These are phyloP conservation scores for Tympanuchus pallidicinctus DNA, from an alignment of 2,113 vertebrate species.

Conservation along the genomic window DNA sequence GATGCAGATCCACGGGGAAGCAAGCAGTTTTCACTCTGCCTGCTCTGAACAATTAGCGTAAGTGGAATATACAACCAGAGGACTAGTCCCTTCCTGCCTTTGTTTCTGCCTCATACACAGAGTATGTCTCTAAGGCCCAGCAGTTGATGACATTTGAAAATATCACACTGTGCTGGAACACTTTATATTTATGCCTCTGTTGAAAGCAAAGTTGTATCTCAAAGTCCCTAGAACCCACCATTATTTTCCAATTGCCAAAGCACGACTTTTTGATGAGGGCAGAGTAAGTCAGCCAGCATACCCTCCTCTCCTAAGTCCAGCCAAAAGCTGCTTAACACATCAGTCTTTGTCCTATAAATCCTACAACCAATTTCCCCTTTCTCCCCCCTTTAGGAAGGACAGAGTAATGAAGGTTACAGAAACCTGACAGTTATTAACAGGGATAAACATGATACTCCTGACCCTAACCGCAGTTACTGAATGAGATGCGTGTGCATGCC, in stretches of 20 bases:
- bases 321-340: conserved; percentile 20
- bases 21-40: neutral
- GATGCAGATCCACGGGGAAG: neutral
- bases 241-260: conserved; percentile 30
- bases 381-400: conserved; percentile 24
- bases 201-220: conserved; percentile 48
- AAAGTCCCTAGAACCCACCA: conserved; percentile 32
- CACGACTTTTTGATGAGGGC: conserved; percentile 27
- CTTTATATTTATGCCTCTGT: conserved; percentile 39
- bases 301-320: neutral
- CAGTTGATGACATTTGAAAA: conserved; percentile 52
- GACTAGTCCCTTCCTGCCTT: neutral
- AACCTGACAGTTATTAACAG: conserved; percentile 41
- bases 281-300: conserved; percentile 1
- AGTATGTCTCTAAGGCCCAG: conserved; percentile 25
- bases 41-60: neutral
- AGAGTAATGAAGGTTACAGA: conserved; percentile 35
- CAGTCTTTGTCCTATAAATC: conserved; percentile 50
- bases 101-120: conserved; percentile 4
- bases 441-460: conserved; percentile 34
- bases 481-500: neutral
- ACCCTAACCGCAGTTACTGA: neutral
- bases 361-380: neutral
- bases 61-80: neutral
- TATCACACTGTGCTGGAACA: conserved; percentile 31